Evolutionary conservation across 2,113 vertebrate species (phyloP).

Genomic region (Thamnophis sirtalis): DNA sequence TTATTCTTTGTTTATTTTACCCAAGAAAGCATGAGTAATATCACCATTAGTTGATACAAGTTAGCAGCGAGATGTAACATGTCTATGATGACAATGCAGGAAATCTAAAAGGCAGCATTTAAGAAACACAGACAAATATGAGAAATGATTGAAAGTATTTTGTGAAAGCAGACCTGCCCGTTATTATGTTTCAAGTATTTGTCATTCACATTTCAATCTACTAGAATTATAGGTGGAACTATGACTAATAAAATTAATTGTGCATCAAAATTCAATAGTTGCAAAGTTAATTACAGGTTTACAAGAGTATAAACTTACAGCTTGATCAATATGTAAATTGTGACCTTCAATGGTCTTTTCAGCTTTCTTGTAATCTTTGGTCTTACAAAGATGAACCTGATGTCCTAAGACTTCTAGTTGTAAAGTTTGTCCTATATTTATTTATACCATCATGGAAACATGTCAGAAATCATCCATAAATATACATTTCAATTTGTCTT

Average conservation of each 20-base stretch:
- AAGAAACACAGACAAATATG: constrained; percentile 35
- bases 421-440: constrained; percentile 59
- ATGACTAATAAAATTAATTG: constrained; percentile 75
- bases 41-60: neutral
- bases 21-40: neutral
- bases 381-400: constrained; percentile 73
- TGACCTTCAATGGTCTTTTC: constrained; percentile 81
- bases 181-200: constrained; percentile 50
- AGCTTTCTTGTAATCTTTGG: constrained; percentile 74
- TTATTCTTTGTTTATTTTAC: neutral
- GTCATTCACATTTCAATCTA: constrained; percentile 59
- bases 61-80: neutral
- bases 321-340: constrained; percentile 82
- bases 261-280: constrained; percentile 76
- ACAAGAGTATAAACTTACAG: constrained; percentile 75
- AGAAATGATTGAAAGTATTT: constrained; percentile 21
- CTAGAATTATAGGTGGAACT: constrained; percentile 65
- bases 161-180: constrained; percentile 22
- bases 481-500: neutral
- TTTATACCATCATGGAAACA: constrained; percentile 24
- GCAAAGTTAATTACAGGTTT: constrained; percentile 80
- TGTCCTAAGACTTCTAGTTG: constrained; percentile 67
- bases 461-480: neutral
- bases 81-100: neutral
- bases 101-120: neutral